phyloP scores from a whole-genome alignment of 2,888 invertebrate genomes.

The Ornithoptera alexandrae region DNA sequence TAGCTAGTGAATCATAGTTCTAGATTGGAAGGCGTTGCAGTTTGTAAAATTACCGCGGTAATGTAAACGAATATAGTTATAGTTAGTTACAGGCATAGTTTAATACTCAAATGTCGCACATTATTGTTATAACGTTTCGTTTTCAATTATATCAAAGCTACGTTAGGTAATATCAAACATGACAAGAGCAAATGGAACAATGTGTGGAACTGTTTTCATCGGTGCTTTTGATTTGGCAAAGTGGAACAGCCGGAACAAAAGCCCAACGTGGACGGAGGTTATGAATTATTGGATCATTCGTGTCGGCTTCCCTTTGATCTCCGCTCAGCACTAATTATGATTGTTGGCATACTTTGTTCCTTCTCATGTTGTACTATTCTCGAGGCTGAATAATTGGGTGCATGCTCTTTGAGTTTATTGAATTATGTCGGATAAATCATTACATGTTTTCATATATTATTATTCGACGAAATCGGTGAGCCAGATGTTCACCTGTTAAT shows the following conservation, averaged over 20 bases:
- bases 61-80: no score
- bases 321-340: conserved; percentile 21
- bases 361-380: conserved; percentile 12
- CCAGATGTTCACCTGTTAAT: no score
- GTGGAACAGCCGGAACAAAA: conserved; percentile 12
- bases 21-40: no score
- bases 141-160: not conserved
- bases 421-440: conserved; percentile 11
- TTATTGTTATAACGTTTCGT: not conserved
- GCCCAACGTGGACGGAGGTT: conserved; percentile 3
- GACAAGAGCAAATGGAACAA: not conserved
- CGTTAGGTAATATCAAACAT: not conserved
- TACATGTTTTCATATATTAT: no score
- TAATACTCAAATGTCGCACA: no score
- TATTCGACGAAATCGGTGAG: no score
- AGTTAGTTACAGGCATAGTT: no score
- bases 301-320: conserved; percentile 25
- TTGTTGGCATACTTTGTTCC: conserved; percentile 13
- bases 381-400: conserved; percentile 21
- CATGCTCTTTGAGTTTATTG: conserved; percentile 11
- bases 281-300: conserved; percentile 25
- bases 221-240: conserved; percentile 15
- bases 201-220: conserved; percentile 5
- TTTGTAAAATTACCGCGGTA: no score
- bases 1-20: no score